A percentile compares a stretch with the other conserved stretches of the same genome.
These are phyloP conservation scores for Galeopsomyia nigrocyanea DNA, from an alignment of 2,888 invertebrate genomes.

Conservation along the genomic window DNA sequence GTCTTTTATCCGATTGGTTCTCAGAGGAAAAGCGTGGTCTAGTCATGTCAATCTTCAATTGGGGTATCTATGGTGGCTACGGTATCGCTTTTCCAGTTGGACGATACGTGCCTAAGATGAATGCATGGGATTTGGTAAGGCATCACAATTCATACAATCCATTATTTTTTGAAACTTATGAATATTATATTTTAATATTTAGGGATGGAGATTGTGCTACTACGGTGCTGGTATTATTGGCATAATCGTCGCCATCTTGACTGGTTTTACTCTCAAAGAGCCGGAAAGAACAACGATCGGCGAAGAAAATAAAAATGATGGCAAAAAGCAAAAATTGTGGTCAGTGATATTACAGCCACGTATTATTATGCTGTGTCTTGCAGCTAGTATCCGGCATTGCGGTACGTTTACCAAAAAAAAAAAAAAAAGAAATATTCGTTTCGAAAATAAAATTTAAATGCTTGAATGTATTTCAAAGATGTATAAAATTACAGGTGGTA, in stretches of 20 bases:
- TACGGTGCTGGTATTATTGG: constrained; percentile 85
- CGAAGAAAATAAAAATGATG: constrained; percentile 71
- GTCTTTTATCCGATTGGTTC: constrained; percentile 85
- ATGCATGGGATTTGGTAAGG: constrained; percentile 81
- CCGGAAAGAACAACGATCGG: constrained; percentile 83
- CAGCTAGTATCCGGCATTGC: constrained; percentile 90
- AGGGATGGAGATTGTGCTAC: constrained; percentile 89
- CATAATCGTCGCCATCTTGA: constrained; percentile 78
- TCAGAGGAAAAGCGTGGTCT: constrained; percentile 86
- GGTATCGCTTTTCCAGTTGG: constrained; percentile 94
- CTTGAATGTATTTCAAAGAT: constrained; percentile 9
- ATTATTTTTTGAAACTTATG: neutral
- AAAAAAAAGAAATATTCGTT: neutral
- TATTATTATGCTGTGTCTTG: constrained; percentile 83
- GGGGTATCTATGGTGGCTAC: constrained; percentile 96
- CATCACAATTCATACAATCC: neutral
- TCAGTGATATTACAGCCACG: constrained; percentile 83
- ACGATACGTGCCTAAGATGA: constrained; percentile 82
- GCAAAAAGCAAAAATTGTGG: constrained; percentile 78
- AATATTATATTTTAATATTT: constrained; percentile 43
- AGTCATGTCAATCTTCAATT: constrained; percentile 94
- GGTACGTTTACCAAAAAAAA: constrained; percentile 70
- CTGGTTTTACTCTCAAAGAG: constrained; percentile 82
- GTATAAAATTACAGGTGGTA: constrained; percentile 75
- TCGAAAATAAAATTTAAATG: neutral